These are phyloP conservation scores for Heliothis subflexa DNA, from an alignment of 1,140 invertebrate genomes.

Conservation along the genomic window DNA sequence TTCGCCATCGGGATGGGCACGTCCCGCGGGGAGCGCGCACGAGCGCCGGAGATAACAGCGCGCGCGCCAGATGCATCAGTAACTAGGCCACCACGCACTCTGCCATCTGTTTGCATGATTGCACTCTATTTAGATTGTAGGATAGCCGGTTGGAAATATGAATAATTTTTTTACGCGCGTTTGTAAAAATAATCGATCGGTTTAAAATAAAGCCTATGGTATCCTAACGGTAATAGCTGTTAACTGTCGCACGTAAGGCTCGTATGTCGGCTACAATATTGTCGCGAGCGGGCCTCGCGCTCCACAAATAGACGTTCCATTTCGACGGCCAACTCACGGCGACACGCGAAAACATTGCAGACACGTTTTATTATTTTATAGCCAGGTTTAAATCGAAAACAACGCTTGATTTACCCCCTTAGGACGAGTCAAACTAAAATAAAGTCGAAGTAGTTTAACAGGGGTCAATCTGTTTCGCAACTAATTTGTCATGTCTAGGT, in stretches of 20 bases:
- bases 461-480: not conserved
- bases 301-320: constrained; percentile 84
- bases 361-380: constrained; percentile 71
- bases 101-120: constrained; percentile 71
- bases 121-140: constrained; percentile 57
- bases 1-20: constrained; percentile 29
- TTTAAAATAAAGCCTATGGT: constrained; percentile 45
- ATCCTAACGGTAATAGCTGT: constrained; percentile 51
- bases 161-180: constrained; percentile 27
- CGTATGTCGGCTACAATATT: constrained; percentile 77
- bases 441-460: not conserved
- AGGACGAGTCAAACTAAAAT: constrained; percentile 9
- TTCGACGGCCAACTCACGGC: constrained; percentile 78
- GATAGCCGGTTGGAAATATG: constrained; percentile 18
- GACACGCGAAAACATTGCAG: constrained; percentile 79
- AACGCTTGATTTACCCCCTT: constrained; percentile 29
- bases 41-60: constrained; percentile 60
- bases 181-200: constrained; percentile 29
- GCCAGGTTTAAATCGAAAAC: constrained; percentile 61
- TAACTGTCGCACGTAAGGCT: constrained; percentile 63
- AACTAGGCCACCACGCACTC: constrained; percentile 76
- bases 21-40: constrained; percentile 53
- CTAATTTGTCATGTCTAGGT: not conserved
- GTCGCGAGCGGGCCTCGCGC: constrained; percentile 80
- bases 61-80: constrained; percentile 72